Base-by-base conservation (phyloP, 2,113 vertebrate genomes). In the Rallus limicola region DNA sequence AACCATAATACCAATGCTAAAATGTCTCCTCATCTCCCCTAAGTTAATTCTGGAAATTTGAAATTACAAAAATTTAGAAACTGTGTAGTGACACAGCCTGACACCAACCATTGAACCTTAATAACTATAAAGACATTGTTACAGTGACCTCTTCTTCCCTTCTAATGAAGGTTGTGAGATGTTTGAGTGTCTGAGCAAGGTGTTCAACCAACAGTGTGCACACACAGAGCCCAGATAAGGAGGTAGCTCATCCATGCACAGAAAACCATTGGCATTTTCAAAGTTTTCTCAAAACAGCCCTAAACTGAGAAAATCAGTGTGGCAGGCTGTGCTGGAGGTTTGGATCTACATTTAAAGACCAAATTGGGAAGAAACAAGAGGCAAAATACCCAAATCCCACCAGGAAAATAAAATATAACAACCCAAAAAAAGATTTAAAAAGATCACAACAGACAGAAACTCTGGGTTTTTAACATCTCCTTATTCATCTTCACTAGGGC, bases 381-480 rank as follows among this genome's bases (percentile, higher is more conserved):
- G 23, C 5, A 46, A 74, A 60, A 19, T 36, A 4, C 18, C 4
- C 42, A 50, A 40, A 91, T 38, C 7, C 13, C 44, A 11, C 5
- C 46, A 24, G 11, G 13, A 3, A 55, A 7, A 46, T 36, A 16
- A 28, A 33, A 36, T 18, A 48, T 20, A 48, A 21, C 46, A 70
- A 55, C 23, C 24, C 48, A 69, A 42, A 13, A 13, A 48, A 72
- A 74, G 0, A 75, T 34, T 55, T 9, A 59, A 36, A 81, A 38
- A 38, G 24, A 3, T 10, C 77, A 33, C 17, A 50, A 60, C 0
- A 1, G 17, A 17, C 13, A 17, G 3, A 0, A 1, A 36, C 46
- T 70, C 11, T 38, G 9, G 5, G 70, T 82, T 80, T 48, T 17
- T 79, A 69, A 34, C 15, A 29, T 38, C 62, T 29, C 33, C 53